Base-by-base conservation (phyloP, 2,113 vertebrate genomes). In the Macrotus californicus region DNA sequence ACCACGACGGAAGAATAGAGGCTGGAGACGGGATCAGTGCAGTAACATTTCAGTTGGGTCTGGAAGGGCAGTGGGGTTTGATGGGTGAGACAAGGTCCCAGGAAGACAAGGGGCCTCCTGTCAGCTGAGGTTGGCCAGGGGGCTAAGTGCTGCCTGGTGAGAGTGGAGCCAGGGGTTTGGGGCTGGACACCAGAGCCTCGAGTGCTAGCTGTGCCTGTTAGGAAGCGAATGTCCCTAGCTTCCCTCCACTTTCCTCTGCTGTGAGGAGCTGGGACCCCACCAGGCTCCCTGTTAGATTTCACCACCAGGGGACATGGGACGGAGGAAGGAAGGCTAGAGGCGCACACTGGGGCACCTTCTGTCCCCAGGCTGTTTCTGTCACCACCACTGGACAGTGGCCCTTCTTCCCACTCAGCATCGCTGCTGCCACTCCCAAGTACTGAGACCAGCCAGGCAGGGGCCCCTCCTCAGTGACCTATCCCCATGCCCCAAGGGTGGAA, bases 21-120 rank as follows among this genome's bases (percentile, higher is more conserved):
- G 66, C 9, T 0, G 0, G 10, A 18, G 22, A 24, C 19, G 9
- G 34, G 6, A 29, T 5, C 21, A 5, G 24, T 14, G 34, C 41
- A 76, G 72, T 0, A 10, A 50, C 22, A 11, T 16, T 39, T 54
- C 36, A 15, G 6, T 1, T 1, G 6, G 50, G 69, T 11, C 64
- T 8, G 10, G n/a, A 67, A 70, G 36, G 70, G 22, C 4, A 10
- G 9, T 59, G 61, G 56, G 52, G 29, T 54, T 52, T 7, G 26
- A 50, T 21, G 7, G 39, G 76, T 43, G 29, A 43, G 43, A 26
- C 29, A 22, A 88, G 31, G 7, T 29, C 10, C 6, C 2, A 7
- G 21, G 43, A 43, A 48, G 31, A 24, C 31, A 29, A 16, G 31
- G 12, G 29, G 52, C 34, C n/a, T 64, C 70, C 26, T 5, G 15